Percentiles rank a stretch among this genome's conserved stretches.
Evolutionary conservation across 2,797 vertebrate genomes (phyloP).

Genomic region (Telmatherina bonti): DNA sequence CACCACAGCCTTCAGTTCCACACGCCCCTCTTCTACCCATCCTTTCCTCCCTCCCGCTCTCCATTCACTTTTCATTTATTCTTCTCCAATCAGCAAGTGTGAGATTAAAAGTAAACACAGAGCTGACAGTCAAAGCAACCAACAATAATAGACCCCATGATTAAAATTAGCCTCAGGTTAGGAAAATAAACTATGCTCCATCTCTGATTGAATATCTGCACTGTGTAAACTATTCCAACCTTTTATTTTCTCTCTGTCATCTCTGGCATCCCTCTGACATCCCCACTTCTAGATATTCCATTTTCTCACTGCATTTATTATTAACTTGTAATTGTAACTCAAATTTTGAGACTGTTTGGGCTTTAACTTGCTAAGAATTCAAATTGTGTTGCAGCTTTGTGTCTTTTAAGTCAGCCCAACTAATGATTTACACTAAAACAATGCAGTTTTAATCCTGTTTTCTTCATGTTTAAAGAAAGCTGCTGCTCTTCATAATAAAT

Average conservation of each 20-base stretch:
- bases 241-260: conserved; percentile 54
- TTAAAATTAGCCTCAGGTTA: conserved; percentile 90
- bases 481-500: neutral
- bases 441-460: neutral
- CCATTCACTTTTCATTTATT: conserved; percentile 43
- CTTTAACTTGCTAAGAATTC: conserved; percentile 2
- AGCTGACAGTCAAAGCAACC: conserved; percentile 82
- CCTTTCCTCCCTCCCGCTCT: conserved; percentile 1
- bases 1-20: conserved; percentile 25
- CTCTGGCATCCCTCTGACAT: conserved; percentile 38
- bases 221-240: conserved; percentile 71
- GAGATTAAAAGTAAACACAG: conserved; percentile 90
- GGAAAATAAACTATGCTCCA: conserved; percentile 65
- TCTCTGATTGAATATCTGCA: conserved; percentile 78
- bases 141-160: conserved; percentile 87
- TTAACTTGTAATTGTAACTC: conserved; percentile 12
- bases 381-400: neutral
- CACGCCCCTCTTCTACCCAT: conserved; percentile 55
- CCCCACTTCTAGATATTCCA: conserved; percentile 11
- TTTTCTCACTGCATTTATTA: conserved; percentile 19
- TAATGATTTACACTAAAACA: neutral
- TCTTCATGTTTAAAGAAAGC: neutral
- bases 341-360: neutral
- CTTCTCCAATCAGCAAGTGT: conserved; percentile 89
- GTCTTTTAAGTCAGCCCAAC: neutral